Evolutionary conservation across 53 echinoderm and acorn worm species (phyloP), one percentile per base, ranked within the genome.

Genomic region (Antedon mediterranea): DNA sequence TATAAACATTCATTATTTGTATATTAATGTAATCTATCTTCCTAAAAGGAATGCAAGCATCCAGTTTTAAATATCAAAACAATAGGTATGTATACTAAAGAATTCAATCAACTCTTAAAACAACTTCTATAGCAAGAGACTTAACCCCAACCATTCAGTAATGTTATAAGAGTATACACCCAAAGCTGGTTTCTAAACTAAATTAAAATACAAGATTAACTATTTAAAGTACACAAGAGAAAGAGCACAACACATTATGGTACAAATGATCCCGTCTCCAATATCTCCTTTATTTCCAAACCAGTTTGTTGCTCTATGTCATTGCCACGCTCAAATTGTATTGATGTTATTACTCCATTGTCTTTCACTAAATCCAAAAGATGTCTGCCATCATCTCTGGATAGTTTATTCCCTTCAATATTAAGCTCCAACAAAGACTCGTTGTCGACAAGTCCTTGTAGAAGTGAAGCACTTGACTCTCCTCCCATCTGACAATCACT

Each of bases 351-450:
- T 27, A 88, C 71, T 30, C 87, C 84, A 76, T 98, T 98, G 31
- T 98, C 98, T 72, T 87, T 89, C 29, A 98, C 88, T 30, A 98
- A 82, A 75, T 92, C 84, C 34, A 90, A 71, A 18, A 98, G 77
- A 32, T 88, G 86, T 1, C 80, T 82, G 0, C 92, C 92, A 72
- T 88, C 91, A 43, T 82, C 76, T 29, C 84, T 86, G 2, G 81
- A 86, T 27, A 98, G 88, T 18, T 83, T 81, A 43, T 98, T 98
- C 11, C 88, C 91, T 75, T 98, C 98, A 0, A 98, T 75, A 30
- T 90, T 81, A 31, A 98, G 85, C 78, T 89, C 90, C 31, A 80
- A 78, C 0, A 98, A 33, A 23, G 71, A 86, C 32, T 84, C 84
- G 34, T 92, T 90, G 44, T 90, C 87, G 0, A 84, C 74, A 31